Conservation (phyloP, 2,113 vertebrate species). For the Phyllostomus hastatus region DNA sequence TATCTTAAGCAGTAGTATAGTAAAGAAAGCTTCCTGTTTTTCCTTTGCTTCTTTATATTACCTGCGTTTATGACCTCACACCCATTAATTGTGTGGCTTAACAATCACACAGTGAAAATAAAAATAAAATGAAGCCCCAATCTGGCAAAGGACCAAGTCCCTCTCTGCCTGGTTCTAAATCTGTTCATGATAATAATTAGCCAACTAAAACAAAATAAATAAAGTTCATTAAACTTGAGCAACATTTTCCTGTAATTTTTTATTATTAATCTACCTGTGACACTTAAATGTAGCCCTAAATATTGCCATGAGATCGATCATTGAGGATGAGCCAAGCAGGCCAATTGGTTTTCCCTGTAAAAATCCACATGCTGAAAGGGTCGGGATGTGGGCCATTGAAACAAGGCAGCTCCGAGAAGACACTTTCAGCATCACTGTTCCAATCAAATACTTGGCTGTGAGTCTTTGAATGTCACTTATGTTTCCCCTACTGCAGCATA, state of each 20-base stretch:
- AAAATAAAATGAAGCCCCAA: not conserved
- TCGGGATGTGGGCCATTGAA: constrained; percentile 68
- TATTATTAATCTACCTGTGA: not conserved
- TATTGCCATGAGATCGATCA: not conserved
- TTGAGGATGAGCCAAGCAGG: constrained; percentile 41
- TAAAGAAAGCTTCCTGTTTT: not conserved
- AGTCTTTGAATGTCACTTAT: constrained; percentile 71
- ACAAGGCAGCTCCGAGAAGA: constrained; percentile 53
- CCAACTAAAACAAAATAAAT: not conserved
- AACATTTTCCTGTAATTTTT: not conserved
- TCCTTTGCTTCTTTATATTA: not conserved
- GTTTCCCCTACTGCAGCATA: constrained; percentile 55
- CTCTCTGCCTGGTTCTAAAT: not conserved
- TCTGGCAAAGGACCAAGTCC: not conserved
- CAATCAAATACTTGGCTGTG: constrained; percentile 75
- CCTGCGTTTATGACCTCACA: not conserved
- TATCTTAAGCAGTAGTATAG: not conserved
- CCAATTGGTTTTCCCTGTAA: constrained; percentile 65
- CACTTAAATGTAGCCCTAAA: constrained; percentile 17
- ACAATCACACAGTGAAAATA: not conserved
- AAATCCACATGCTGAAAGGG: constrained; percentile 41
- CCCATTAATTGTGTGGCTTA: not conserved
- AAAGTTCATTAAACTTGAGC: not conserved
- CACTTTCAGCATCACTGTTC: constrained; percentile 54
- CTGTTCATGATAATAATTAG: not conserved